phyloP scores from a whole-genome alignment of 1,140 invertebrate genomes.

The Philotrypesis tridentata region DNA sequence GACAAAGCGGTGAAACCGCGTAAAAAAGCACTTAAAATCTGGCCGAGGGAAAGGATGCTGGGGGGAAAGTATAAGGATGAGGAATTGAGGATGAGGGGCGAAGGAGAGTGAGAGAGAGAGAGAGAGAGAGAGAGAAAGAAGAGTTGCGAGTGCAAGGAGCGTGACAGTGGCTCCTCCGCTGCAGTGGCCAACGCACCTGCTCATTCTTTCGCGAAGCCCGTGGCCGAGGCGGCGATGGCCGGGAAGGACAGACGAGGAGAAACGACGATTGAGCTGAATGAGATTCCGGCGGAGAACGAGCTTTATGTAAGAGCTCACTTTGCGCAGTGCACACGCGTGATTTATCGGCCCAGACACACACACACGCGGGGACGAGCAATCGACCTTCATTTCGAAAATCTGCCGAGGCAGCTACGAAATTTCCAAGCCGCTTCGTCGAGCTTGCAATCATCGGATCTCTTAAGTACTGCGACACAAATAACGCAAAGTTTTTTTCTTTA shows the following conservation, averaged over 20 bases:
- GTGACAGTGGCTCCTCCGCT: slow-evolving; percentile 70
- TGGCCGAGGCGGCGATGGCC: slow-evolving; percentile 45
- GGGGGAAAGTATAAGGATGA: slow-evolving; percentile 35
- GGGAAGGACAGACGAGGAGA: slow-evolving; percentile 33
- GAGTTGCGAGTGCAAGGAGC: slow-evolving; percentile 69
- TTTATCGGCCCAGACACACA: no score
- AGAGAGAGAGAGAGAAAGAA: slow-evolving; percentile 57
- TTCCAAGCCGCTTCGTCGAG: slow-evolving; percentile 3
- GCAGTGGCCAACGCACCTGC: slow-evolving; percentile 70
- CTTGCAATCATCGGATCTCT: background rate
- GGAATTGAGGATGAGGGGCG: no score
- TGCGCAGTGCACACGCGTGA: slow-evolving; percentile 46
- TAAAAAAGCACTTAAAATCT: slow-evolving; percentile 68
- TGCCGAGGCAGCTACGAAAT: background rate
- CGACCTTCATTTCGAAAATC: slow-evolving; percentile 40
- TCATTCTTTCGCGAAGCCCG: slow-evolving; percentile 61
- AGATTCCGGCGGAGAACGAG: slow-evolving; percentile 40
- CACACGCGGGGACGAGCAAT: background rate
- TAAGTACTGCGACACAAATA: no score
- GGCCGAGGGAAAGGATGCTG: slow-evolving; percentile 39
- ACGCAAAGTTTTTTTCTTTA: no score
- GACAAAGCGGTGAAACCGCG: slow-evolving; percentile 66
- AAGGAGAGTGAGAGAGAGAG: slow-evolving; percentile 49
- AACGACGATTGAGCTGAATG: slow-evolving; percentile 50
- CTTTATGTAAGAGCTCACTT: slow-evolving; percentile 34